These are phyloP conservation scores for Chrysolina oricalcia DNA, from an alignment of 2,888 invertebrate species.

Conservation along the genomic window DNA sequence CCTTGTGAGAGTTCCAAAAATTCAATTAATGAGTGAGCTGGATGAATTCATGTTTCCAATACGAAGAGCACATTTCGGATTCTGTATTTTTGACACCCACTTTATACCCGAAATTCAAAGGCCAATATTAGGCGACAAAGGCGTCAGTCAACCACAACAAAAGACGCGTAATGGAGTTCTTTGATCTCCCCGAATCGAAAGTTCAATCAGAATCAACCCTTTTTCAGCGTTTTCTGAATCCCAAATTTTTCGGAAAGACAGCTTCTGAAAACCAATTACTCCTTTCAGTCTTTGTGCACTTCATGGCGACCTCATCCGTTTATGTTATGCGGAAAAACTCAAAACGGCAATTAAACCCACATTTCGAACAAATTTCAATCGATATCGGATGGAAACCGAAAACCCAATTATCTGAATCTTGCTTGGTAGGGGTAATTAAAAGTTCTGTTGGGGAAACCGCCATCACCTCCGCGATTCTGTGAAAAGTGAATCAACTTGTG, in stretches of 20 bases:
- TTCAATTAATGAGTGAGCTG: too few species aligned
- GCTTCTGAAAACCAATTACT: constrained; percentile 11
- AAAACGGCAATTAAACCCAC: neutral
- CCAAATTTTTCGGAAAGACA: constrained; percentile 4
- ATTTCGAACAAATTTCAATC: constrained; percentile 1
- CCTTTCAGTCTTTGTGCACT: constrained; percentile 9
- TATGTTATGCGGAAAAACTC: neutral
- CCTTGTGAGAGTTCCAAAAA: too few species aligned
- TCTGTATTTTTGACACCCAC: too few species aligned
- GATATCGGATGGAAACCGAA: constrained; percentile 4
- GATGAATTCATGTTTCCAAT: too few species aligned
- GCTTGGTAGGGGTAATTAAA: neutral
- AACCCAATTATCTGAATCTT: neutral
- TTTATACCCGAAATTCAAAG: too few species aligned
- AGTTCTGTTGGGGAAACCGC: too few species aligned
- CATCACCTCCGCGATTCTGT: too few species aligned
- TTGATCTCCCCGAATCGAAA: neutral
- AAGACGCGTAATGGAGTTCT: neutral
- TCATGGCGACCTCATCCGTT: neutral
- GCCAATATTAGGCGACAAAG: too few species aligned
- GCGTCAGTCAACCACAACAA: neutral
- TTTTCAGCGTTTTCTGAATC: neutral
- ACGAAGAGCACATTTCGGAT: too few species aligned
- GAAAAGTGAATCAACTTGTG: too few species aligned
- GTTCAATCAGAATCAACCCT: constrained; percentile 10